Percentiles rank a stretch among this genome's conserved stretches.
These are phyloP conservation scores for Aelia acuminata DNA, from an alignment of 2,888 invertebrate genomes.

Conservation along the genomic window DNA sequence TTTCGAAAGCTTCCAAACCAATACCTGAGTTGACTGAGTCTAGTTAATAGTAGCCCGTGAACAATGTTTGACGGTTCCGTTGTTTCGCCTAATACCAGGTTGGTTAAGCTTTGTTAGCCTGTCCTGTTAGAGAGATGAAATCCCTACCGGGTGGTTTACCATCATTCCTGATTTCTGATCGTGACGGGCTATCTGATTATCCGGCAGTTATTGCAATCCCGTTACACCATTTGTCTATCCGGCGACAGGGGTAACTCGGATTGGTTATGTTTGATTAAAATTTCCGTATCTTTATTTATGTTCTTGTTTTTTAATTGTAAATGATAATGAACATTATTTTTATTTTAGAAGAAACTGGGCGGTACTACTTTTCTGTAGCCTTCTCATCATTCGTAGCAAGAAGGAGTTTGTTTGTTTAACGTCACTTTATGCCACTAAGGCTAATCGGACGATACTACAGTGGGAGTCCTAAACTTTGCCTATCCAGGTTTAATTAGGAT, in stretches of 20 bases:
- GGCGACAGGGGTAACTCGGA: not conserved
- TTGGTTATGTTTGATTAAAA: not conserved
- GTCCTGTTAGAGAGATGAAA: not conserved
- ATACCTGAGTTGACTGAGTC: too few species aligned
- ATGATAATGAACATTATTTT: too few species aligned
- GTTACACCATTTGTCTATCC: not conserved
- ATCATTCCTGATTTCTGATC: not conserved
- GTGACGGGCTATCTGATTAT: conserved; percentile 17
- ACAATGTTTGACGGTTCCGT: not conserved
- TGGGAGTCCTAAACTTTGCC: too few species aligned
- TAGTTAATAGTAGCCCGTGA: not conserved
- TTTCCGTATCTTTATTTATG: not conserved
- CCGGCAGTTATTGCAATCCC: not conserved
- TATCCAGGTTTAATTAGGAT: too few species aligned
- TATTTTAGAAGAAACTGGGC: not conserved
- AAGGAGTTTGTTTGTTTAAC: too few species aligned
- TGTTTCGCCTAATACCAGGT: not conserved
- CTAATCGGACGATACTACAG: too few species aligned
- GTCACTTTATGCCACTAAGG: too few species aligned
- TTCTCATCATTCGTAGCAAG: too few species aligned
- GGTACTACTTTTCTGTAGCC: not conserved
- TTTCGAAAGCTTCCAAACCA: too few species aligned
- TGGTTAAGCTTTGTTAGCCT: not conserved
- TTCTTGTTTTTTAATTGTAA: not conserved
- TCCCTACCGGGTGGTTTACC: not conserved